Evolutionary conservation across 2,113 vertebrate species (phyloP), one percentile per base, ranked within the genome.

Genomic region (Datnioides undecimradiatus): DNA sequence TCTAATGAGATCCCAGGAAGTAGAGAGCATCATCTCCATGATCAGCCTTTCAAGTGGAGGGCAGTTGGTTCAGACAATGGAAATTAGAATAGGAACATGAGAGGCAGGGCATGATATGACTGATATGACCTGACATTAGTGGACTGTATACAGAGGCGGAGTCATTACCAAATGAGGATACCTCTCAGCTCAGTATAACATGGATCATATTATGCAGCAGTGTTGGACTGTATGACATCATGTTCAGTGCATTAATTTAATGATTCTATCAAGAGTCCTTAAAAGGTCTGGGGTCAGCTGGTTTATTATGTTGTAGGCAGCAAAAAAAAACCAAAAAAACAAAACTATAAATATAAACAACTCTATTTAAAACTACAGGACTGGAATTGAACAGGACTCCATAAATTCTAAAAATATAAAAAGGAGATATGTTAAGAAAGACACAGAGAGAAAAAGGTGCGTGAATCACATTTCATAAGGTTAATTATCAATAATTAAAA

Each of bases 401-500:
- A 31, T 40, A 19, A 16, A 60, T 17, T 49, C 27, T 58, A 19
- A 3, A 52, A 27, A 38, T 43, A 49, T 66, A 46, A 55, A 57
- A 62, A 52, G 19, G 51, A 69, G 16, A 52, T 41, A 45, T 65
- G 38, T 57, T 80, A 66, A 73, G 31, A 71, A 60, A 73, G 58
- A 23, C 25, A 43, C 12, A 36, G 48, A 31, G 46, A 38, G 29
- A 16, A 41, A 57, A 31, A 70, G 40, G 66, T 31, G 46, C 40
- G 71, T 40, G 55, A 77, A 71, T 78, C 58, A 40, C 41, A 73
- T 85, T 76, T 68, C 65, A 79, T 58, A 19, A 70, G 84, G 76
- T 85, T 88, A 73, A 85, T 88, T 88, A 74, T 82, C 57, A 71
- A 74, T 79, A 66, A 87, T 88, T 74, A 79, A 84, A 86, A 86